Base-by-base conservation (phyloP, 2,797 vertebrate species). In the Spatula clypeata region DNA sequence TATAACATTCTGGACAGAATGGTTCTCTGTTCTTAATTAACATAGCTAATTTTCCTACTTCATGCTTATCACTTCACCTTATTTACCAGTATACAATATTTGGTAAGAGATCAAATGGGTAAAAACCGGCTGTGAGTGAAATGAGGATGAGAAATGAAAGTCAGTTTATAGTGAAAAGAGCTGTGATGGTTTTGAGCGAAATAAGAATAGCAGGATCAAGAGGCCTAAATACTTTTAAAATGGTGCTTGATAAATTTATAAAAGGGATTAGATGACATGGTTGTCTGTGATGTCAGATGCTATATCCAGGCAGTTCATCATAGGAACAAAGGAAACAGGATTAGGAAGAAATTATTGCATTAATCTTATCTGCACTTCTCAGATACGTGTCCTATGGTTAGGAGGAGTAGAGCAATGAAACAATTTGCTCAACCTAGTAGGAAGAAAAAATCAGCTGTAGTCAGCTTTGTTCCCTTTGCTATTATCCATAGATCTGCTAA, bases 201-300 rank as follows among this genome's bases (percentile, higher is more conserved):
- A 87, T 53, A 82, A 17, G 31, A 92, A 74, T 53, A 73, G 32
- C 19, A 82, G 58, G 81, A 94, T 92, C 71, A 89, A 89, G 70
- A 83, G 27, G 29, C 24, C 64, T 91, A 92, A 90, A 51, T 79
- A 57, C 19, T 80, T 89, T 44, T 45, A 8, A 90, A 94, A 91
- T 57, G 5, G n/a, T 1, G 34, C 15, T 91, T 79, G 53, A 55
- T 77, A 86, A 80, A 9, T 90, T 91, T 86, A 69, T 80, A 65
- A 90, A 91, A 83, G 13, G 87, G 89, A 97, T 95, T 94, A 91
- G 76, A 79, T 65, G 69, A 54, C 82, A 88, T 38, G 61, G 53
- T 80, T 93, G 64, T 95, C 85, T 93, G 40, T 91, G 76, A 88
- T 71, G 61, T 32, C 72, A 94, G 82, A 54, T 93, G 61, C 54